phyloP scores from a whole-genome alignment of 1,140 invertebrate species.

The Apis mellifera region DNA sequence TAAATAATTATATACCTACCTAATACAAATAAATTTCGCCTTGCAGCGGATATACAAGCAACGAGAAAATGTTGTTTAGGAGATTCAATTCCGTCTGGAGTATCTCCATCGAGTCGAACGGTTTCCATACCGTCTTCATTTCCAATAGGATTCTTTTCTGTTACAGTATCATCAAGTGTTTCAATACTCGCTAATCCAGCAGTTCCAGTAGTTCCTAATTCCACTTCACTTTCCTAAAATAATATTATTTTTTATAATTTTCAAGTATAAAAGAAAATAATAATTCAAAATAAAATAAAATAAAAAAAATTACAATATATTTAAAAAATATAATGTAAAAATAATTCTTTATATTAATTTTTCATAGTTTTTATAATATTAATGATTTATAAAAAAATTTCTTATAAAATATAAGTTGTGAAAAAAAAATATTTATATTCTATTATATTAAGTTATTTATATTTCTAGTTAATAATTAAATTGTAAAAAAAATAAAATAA shows the following conservation, averaged over 20 bases:
- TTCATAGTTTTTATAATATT: too few species aligned
- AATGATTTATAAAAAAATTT: too few species aligned
- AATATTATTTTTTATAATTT: background rate
- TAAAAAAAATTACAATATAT: too few species aligned
- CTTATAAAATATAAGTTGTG: too few species aligned
- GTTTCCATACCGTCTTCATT: conserved; percentile 88
- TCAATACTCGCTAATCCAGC: conserved; percentile 90
- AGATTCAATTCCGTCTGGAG: conserved; percentile 62
- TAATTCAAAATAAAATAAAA: background rate
- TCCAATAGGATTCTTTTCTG: conserved; percentile 88
- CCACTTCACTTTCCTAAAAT: conserved; percentile 78
- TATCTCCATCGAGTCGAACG: conserved; percentile 82
- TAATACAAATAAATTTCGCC: conserved; percentile 71
- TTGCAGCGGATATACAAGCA: conserved; percentile 65
- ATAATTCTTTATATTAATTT: too few species aligned
- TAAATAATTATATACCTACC: too few species aligned
- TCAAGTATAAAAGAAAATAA: background rate
- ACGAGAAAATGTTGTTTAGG: conserved; percentile 72
- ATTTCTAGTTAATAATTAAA: too few species aligned
- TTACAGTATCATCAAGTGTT: conserved; percentile 84
- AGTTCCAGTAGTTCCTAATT: conserved; percentile 77
- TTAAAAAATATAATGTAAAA: too few species aligned
- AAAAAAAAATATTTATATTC: too few species aligned
- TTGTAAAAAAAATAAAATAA: too few species aligned
- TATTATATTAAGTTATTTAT: too few species aligned